Evolutionary conservation across 2,888 invertebrate genomes (phyloP), one percentile per base, ranked within the genome.

Genomic region (Celastrina argiolus): DNA sequence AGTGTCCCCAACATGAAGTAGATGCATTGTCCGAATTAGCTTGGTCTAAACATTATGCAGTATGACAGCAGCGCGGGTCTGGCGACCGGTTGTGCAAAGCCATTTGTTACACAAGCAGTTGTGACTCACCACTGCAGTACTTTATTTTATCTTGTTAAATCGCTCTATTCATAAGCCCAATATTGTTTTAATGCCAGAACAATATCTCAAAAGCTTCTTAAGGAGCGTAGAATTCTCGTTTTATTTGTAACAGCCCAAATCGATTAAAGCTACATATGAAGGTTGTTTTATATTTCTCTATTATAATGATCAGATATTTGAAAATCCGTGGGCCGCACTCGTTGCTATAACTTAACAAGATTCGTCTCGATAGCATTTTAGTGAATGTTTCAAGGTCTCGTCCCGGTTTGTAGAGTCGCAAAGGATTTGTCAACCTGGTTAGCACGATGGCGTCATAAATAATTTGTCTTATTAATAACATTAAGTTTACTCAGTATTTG

Each of bases 371-470:
- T 86, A 87, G 82, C 81, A 81, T 81, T 74, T 87, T 82, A 76
- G 88, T 86, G 89, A 89, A 88, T 88, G 90, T 88, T 86, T 87
- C 90, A 90, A 90, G 91, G 90, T 86, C 86, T 80, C 82, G 86
- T 87, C 87, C 88, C 83, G 87, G 81, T 88, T 88, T 80, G 77
- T 78, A 76, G 76, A 80, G 82, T 82, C 81, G 83, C 80, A 81
- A 88, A 88, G 86, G 87, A 88, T 88, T 88, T 88, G 86, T 85
- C 87, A 85, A 86, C 83, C 81, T 72, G 73, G 87, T 87, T 84
- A 86, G 83, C 81, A 82, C 74, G 75, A 79, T 88, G 86, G 87
- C 85, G 87, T 86, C 82, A 87, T 79, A 78, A 74, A 73, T 78
- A 71, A 77, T 78, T 76, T 74, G 72, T 78, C 74, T 75, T 72